Conservation (phyloP, 2,797 vertebrate genomes). For the Delichon dasypus region DNA sequence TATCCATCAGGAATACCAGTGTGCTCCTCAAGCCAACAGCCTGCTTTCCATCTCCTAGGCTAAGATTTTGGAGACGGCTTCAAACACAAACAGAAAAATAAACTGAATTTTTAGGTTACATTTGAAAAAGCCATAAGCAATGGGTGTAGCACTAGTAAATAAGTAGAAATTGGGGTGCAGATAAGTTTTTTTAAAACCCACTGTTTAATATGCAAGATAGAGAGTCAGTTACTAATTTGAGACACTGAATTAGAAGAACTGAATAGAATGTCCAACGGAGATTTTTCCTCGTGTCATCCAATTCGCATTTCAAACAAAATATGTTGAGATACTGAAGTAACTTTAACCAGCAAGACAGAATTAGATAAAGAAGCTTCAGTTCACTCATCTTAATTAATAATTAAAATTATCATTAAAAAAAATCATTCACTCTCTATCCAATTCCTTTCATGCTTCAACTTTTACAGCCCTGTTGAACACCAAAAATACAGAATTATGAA, state of each 20-base stretch:
- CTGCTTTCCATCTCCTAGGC: neutral
- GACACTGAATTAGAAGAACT: neutral
- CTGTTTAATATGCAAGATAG: neutral
- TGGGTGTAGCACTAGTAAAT: neutral
- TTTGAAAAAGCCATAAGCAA: neutral
- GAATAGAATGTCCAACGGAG: neutral
- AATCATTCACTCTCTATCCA: neutral
- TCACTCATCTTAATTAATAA: conserved; percentile 11
- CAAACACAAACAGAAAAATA: neutral
- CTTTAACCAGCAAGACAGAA: neutral
- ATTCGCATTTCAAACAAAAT: conserved; percentile 7
- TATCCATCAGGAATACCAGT: neutral
- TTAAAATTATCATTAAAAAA: neutral
- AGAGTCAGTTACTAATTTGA: neutral
- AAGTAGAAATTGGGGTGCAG: neutral
- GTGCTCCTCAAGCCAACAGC: neutral
- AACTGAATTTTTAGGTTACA: neutral
- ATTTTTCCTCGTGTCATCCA: neutral
- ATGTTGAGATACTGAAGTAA: neutral
- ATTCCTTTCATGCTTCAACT: neutral
- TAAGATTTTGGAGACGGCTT: neutral
- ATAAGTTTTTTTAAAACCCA: neutral
- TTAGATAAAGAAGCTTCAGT: neutral
- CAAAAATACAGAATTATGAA: neutral
- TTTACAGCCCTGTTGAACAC: neutral